Evolutionary conservation across 23 tunicate genomes (phyloP), one percentile per base, ranked within the genome.

Genomic region (Botrylloides violaceus): DNA sequence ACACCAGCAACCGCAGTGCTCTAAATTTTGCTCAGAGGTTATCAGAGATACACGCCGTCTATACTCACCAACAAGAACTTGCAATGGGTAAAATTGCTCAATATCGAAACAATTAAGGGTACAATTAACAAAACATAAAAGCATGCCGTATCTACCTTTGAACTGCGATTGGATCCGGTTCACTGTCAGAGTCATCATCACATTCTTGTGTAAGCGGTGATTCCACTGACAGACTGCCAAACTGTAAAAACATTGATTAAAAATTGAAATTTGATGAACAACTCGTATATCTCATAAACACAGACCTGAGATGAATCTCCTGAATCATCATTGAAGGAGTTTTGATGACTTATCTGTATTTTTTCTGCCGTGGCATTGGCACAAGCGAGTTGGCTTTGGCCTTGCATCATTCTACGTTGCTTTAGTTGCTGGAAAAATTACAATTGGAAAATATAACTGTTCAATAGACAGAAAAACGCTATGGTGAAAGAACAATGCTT

Each of bases 91-190:
- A n/a, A n/a, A n/a, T n/a, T n/a, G n/a, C n/a, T n/a, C n/a, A n/a
- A n/a, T n/a, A n/a, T n/a, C n/a, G n/a, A n/a, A n/a, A n/a, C n/a
- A n/a, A n/a, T n/a, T n/a, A n/a, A n/a, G n/a, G n/a, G n/a, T n/a
- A n/a, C n/a, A n/a, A n/a, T n/a, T n/a, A n/a, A n/a, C n/a, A n/a
- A n/a, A n/a, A n/a, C n/a, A n/a, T n/a, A n/a, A n/a, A n/a, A 43
- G 53, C 12, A 9, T 43, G 15, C 53, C 30, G 3, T 29, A 31
- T 65, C 36, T 37, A 87, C 95, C 95, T 76, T 53, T 70, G 36
- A n/a, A 87, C 95, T 2, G 86, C 95, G 47, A 81, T 81, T 25
- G 64, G 82, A 76, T 87, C 95, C 30, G 95, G 95, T 62, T 65
- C 84, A 55, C 70, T 86, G 50, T 87, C 95, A 5, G 80, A 73